These are phyloP conservation scores for Noctuana brunneofusca DNA, from an alignment of 2,888 invertebrate species.

Conservation along the genomic window DNA sequence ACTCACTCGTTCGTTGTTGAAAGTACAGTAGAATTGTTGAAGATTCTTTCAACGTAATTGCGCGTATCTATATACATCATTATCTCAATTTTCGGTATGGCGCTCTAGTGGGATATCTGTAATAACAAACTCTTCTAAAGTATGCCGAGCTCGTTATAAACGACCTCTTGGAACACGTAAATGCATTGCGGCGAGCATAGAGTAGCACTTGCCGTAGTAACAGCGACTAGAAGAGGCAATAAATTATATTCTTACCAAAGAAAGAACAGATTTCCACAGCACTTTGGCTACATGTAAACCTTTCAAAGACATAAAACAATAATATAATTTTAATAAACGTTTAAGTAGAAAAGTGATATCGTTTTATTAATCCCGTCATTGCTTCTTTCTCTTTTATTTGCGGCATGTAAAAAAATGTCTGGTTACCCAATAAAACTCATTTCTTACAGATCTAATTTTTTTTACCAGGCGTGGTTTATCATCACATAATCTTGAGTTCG, in stretches of 20 bases:
- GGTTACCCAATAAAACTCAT: no score
- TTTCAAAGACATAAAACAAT: no score
- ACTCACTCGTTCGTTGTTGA: neutral
- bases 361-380: no score
- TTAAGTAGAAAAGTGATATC: no score
- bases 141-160: constrained; percentile 33
- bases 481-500: no score
- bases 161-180: constrained; percentile 34
- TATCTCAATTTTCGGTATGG: constrained; percentile 31
- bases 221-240: neutral
- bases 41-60: constrained; percentile 17
- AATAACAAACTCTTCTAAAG: constrained; percentile 33
- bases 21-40: neutral
- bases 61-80: constrained; percentile 27
- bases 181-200: constrained; percentile 25
- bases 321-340: no score
- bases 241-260: neutral
- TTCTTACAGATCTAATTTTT: no score
- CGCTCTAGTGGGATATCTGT: constrained; percentile 27
- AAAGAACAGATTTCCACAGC: neutral
- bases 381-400: no score
- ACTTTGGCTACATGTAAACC: neutral
- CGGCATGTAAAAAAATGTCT: no score
- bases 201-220: constrained; percentile 6
- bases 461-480: no score